Evolutionary conservation across 2,113 vertebrate species (phyloP), one percentile per base, ranked within the genome.

Genomic region (Sialia sialis): DNA sequence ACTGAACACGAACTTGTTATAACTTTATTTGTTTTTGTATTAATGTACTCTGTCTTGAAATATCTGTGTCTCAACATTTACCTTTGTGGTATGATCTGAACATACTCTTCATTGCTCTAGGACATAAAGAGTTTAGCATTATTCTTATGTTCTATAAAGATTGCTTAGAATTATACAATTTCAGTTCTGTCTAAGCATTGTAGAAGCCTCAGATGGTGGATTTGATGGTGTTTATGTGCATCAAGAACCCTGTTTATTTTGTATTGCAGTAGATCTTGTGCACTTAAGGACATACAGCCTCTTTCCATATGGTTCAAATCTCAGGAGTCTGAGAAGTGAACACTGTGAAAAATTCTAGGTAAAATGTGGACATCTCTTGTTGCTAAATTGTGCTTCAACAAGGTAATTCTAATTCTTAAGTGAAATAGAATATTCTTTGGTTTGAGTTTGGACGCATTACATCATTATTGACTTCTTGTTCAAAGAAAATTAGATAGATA

Each of bases 401-500:
- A 93, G 76, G 69, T 89, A 86, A 78, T 91, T 84, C 44, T 56
- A 56, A 90, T 84, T 87, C 74, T 78, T 54, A 56, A 90, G 30
- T 86, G 77, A 92, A 95, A 89, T 84, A 87, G 91, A 79, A 78
- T 26, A 8, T 63, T 93, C 52, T 27, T 48, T 59, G 56, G 52
- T 94, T 93, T 82, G 60, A 60, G 36, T 95, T 79, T 89, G 74
- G 77, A 94, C 62, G 56, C 25, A 17, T 91, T 96, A 54, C 34
- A 89, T 94, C 58, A 84, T 94, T 90, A 88, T 87, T 94, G 87
- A 91, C 84, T 87, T 89, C 81, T 82, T 94, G 89, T 94, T 93
- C 44, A 15, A 12, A 89, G 89, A 90, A 94, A 91, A 87, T 92
- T 10, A 92, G 30, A 73, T 80, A 78, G 54, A 73, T 90, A 64